Conservation (phyloP, 2,888 invertebrate genomes). For the Philaethria dido region DNA sequence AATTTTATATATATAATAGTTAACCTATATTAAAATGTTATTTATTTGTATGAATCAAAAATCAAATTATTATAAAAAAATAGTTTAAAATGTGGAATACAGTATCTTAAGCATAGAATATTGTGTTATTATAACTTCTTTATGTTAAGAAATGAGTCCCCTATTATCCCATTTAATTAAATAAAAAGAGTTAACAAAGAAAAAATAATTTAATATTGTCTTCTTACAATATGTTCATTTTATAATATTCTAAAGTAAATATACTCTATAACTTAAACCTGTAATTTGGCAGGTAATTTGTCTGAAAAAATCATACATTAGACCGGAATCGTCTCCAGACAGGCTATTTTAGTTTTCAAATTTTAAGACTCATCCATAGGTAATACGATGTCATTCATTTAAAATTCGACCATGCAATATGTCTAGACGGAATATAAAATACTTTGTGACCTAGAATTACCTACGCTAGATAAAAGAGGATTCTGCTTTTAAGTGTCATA, state of each 20-base stretch:
- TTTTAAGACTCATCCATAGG: constrained; percentile 78
- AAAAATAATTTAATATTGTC: neutral
- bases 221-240: neutral
- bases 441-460: constrained; percentile 79
- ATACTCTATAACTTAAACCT: constrained; percentile 3
- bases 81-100: too few relatives aligned
- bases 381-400: constrained; percentile 76
- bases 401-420: constrained; percentile 83
- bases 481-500: constrained; percentile 10
- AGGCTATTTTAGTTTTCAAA: constrained; percentile 78
- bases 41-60: too few relatives aligned
- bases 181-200: neutral
- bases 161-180: neutral
- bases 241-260: neutral
- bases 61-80: neutral
- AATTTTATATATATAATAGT: neutral
- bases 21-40: too few relatives aligned
- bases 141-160: too few relatives aligned
- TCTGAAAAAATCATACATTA: constrained; percentile 49
- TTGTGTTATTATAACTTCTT: too few relatives aligned
- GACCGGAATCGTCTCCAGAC: constrained; percentile 65
- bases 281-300: constrained; percentile 10
- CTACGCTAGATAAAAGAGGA: constrained; percentile 54
- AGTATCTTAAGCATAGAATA: too few relatives aligned
- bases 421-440: constrained; percentile 82